Evolutionary conservation across 1,140 invertebrate species (phyloP), one percentile per base, ranked within the genome.

Genomic region (Oedothorax gibbosus): DNA sequence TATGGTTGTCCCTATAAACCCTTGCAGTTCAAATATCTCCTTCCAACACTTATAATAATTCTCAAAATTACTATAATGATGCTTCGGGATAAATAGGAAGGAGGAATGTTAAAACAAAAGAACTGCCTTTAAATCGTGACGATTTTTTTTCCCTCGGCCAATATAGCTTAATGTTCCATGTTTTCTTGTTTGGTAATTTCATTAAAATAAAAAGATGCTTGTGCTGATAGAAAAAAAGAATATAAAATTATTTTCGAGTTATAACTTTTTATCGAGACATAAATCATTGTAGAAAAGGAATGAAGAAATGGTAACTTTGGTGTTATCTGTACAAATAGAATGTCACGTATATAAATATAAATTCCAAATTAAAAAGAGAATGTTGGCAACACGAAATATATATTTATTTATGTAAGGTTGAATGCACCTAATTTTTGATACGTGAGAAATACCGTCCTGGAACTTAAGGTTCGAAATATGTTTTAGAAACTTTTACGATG

Each of bases 21-120:
- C 57, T 21, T 3, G 54, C 21, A 57, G 21, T 56, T 14, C 20
- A 15, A 7, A 75, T 18, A 35, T 57, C 9, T 57, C 72, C 57
- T 56, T n/a, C 15, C 51, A 75, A 60, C 72, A 75, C 57, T 75
- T 75, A 75, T 75, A 62, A 62, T 62, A 60, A 75, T 75, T 75
- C 72, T 21, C 18, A 15, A 56, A 75, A 75, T 75, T 57, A 60
- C 72, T 75, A 18, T 49, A 49, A 75, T 75, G 35, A 57, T 12
- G 35, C 15, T 20, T 0, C 0, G 15, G 54, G 69, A 51, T 53
- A 35, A 35, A 35, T 71, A 51, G 54, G 21, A 53, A 71, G 72
- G 8, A 21, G 54, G 54, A 14, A 56, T 15, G 72, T 18, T 75
- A 49, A 14, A 75, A 75, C 72, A 75, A 75, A 75, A 75, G 72